Conservation (phyloP, 2,113 vertebrate genomes). For the Epinephelus lanceolatus region DNA sequence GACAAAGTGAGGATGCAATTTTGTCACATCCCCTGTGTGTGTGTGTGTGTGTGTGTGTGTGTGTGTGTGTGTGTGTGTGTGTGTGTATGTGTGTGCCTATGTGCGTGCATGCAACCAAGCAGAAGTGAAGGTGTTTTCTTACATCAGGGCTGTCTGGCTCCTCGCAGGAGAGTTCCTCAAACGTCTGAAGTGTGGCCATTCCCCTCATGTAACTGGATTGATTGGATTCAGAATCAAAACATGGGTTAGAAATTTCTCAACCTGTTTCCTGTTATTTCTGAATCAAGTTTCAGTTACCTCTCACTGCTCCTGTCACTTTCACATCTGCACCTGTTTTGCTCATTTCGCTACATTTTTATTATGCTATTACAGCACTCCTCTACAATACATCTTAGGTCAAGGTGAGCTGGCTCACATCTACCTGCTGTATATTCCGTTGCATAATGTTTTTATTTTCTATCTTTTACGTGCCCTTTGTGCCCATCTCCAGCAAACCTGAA, state of each 20-base stretch:
- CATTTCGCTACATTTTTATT: neutral
- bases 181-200: slow-evolving; percentile 72
- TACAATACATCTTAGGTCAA: neutral
- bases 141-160: slow-evolving; percentile 59
- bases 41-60: neutral
- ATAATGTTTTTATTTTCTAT: neutral
- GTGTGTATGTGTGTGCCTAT: neutral
- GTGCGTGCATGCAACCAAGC: neutral
- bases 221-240: slow-evolving; percentile 24
- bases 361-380: neutral
- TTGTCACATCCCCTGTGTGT: neutral
- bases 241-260: slow-evolving; percentile 19
- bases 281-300: neutral
- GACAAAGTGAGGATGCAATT: neutral
- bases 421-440: no score
- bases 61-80: neutral
- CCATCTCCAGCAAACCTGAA: no score
- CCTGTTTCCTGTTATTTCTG: slow-evolving; percentile 23
- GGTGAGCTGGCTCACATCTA: neutral
- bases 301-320: neutral
- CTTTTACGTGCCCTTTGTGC: no score
- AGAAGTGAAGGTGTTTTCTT: slow-evolving; percentile 48
- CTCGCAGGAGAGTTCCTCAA: slow-evolving; percentile 69
- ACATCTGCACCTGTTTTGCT: slow-evolving; percentile 2
- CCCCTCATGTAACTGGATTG: slow-evolving; percentile 76